phyloP scores from a whole-genome alignment of 1,140 invertebrate genomes.

The Lucilia sericata region DNA sequence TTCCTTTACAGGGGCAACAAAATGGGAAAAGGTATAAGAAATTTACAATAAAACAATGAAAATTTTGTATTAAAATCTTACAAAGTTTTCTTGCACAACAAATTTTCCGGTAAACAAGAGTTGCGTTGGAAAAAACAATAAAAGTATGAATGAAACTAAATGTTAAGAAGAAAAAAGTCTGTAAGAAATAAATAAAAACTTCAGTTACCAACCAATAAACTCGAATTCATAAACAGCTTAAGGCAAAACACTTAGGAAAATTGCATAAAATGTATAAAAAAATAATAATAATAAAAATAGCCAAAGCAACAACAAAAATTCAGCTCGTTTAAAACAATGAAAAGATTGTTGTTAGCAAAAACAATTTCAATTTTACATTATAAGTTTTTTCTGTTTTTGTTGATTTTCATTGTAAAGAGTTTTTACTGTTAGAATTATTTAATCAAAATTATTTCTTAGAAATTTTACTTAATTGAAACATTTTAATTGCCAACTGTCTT shows the following conservation, averaged over 20 bases:
- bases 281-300: background rate
- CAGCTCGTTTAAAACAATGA: background rate
- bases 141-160: background rate
- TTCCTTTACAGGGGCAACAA: background rate
- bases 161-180: background rate
- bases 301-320: background rate
- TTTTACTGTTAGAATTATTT: background rate
- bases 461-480: background rate
- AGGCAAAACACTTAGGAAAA: constrained; percentile 15
- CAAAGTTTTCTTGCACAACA: background rate
- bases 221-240: constrained; percentile 5
- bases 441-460: background rate
- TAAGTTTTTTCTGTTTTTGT: background rate
- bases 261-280: background rate
- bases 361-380: background rate
- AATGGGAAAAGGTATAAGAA: background rate
- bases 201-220: background rate
- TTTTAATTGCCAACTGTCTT: background rate
- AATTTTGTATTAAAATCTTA: constrained; percentile 5
- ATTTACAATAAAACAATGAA: background rate
- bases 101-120: background rate
- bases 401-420: background rate
- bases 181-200: background rate
- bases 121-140: background rate
- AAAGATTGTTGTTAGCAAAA: background rate